A percentile compares a stretch with the other conserved stretches of the same genome.
Conservation (phyloP, 2,113 vertebrate species). For the human (Homo sapiens) region DNA sequence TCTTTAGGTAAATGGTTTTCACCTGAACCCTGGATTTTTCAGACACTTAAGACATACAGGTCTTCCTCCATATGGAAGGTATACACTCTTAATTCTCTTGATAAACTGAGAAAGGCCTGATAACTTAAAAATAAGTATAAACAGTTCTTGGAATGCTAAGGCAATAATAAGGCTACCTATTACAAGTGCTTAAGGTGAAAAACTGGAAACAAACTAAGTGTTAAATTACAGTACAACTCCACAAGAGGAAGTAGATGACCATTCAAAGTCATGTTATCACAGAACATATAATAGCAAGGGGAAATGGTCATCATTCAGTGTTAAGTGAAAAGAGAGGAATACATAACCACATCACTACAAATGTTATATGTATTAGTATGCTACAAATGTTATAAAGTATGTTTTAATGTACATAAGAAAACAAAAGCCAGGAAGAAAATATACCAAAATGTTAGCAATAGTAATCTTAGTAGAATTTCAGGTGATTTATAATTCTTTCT, state of each 20-base stretch:
- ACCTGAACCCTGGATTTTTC: background rate
- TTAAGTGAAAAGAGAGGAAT: background rate
- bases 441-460: background rate
- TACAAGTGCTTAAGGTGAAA: background rate
- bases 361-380: background rate
- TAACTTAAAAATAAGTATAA: background rate
- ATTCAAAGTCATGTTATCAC: background rate
- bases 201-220: background rate
- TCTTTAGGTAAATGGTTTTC: background rate
- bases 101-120: background rate
- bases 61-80: background rate
- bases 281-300: background rate
- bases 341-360: background rate
- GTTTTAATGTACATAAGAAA: background rate
- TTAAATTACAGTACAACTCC: background rate
- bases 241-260: background rate
- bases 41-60: background rate
- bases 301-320: background rate
- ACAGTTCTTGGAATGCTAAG: background rate
- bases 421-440: background rate
- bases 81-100: background rate
- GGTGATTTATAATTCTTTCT: background rate
- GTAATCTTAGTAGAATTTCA: background rate
- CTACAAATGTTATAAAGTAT: background rate
- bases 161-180: background rate